Conservation (phyloP, 2,888 invertebrate genomes). For the Hydrotaea diabolus region DNA sequence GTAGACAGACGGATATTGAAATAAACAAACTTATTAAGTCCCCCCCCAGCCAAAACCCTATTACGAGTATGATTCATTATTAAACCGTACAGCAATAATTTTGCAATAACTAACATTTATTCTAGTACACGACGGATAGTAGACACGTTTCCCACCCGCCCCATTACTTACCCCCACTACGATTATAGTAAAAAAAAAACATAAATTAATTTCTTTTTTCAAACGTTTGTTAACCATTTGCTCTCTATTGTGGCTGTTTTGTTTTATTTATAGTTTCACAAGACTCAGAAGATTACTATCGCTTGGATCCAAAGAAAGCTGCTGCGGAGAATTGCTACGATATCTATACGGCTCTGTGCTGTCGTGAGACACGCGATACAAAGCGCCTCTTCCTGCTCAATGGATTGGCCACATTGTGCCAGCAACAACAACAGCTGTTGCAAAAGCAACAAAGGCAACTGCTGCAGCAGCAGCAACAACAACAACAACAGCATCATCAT, state of each 20-base stretch:
- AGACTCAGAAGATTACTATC: conserved; percentile 84
- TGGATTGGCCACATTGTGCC: conserved; percentile 89
- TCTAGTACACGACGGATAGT: too few relatives aligned
- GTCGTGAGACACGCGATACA: conserved; percentile 84
- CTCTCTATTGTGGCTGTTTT: background rate
- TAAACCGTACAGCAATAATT: too few relatives aligned
- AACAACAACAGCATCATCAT: conserved; percentile 37
- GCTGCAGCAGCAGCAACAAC: conserved; percentile 36
- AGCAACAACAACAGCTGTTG: conserved; percentile 69
- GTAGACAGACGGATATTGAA: background rate
- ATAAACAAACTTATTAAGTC: background rate
- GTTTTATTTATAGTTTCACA: conserved; percentile 73
- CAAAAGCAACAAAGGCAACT: conserved; percentile 58
- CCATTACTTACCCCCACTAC: too few relatives aligned
- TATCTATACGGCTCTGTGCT: conserved; percentile 84
- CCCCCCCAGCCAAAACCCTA: background rate
- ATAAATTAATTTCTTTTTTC: background rate
- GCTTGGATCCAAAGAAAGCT: conserved; percentile 83
- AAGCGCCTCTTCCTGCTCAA: conserved; percentile 93
- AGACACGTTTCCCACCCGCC: too few relatives aligned
- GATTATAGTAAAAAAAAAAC: background rate
- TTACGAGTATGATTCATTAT: background rate
- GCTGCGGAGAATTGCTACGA: conserved; percentile 85
- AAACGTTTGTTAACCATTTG: conserved; percentile 13
- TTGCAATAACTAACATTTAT: too few relatives aligned